Conservation (phyloP, 1,140 invertebrate genomes). For the Coelopa frigida region DNA sequence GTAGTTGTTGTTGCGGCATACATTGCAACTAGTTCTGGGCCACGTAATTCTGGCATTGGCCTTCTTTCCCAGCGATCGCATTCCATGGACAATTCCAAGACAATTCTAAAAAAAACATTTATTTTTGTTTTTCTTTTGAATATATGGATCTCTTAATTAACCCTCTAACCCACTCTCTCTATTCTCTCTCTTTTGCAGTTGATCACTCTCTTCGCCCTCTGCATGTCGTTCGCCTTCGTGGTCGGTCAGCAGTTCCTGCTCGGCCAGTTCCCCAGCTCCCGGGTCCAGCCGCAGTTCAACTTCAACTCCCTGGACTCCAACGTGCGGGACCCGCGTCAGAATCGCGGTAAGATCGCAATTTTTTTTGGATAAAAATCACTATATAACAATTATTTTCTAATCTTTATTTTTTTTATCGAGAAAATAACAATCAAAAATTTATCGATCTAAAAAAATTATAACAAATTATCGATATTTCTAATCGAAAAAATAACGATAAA, state of each 20-base stretch:
- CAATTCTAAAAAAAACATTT: too few relatives aligned
- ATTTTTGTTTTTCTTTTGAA: too few relatives aligned
- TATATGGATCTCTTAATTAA: too few relatives aligned
- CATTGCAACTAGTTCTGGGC: too few relatives aligned
- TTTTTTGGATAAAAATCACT: neutral
- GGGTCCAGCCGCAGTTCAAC: conserved; percentile 21
- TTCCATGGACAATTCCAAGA: too few relatives aligned
- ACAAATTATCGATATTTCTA: neutral
- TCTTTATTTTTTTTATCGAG: too few relatives aligned
- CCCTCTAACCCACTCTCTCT: too few relatives aligned
- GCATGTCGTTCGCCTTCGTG: conserved; percentile 33
- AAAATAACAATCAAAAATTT: neutral
- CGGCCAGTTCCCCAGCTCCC: conserved; percentile 29
- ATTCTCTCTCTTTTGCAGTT: conserved; percentile 26
- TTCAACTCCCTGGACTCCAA: conserved; percentile 24
- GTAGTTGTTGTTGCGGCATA: too few relatives aligned
- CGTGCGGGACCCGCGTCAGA: conserved; percentile 35
- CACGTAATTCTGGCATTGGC: too few relatives aligned
- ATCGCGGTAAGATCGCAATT: conserved; percentile 26
- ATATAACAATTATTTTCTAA: too few relatives aligned
- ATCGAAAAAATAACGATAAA: neutral
- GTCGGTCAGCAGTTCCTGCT: conserved; percentile 36
- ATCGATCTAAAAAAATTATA: neutral
- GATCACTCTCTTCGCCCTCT: conserved; percentile 34
- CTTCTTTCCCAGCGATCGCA: too few relatives aligned